These are phyloP conservation scores for Cyclophora punctaria DNA, from an alignment of 2,888 invertebrate genomes.

Conservation along the genomic window DNA sequence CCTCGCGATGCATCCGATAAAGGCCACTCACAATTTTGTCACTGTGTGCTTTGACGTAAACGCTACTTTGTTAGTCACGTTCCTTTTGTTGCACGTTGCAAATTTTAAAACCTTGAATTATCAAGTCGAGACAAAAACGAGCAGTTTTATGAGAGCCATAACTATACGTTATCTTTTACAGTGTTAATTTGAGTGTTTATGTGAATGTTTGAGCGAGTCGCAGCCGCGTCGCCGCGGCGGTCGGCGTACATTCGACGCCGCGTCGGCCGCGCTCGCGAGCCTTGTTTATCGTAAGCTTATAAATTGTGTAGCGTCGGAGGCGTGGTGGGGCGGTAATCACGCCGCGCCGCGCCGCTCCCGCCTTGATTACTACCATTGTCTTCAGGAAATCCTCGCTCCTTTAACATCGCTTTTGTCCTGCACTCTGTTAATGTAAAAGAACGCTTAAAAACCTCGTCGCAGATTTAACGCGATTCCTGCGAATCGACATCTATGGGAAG, in stretches of 20 bases:
- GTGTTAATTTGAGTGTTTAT: slow-evolving; percentile 9
- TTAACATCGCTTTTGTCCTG: slow-evolving; percentile 46
- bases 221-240: slow-evolving; percentile 1
- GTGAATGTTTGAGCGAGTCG: slow-evolving; percentile 4
- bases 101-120: slow-evolving; percentile 24
- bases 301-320: slow-evolving; percentile 34
- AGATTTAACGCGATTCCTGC: slow-evolving; percentile 17
- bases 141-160: slow-evolving; percentile 5
- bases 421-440: slow-evolving; percentile 35
- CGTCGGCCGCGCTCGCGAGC: slow-evolving; percentile 12
- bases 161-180: slow-evolving; percentile 2
- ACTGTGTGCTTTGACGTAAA: slow-evolving; percentile 17
- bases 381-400: slow-evolving; percentile 49
- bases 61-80: slow-evolving; percentile 19
- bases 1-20: slow-evolving; percentile 17
- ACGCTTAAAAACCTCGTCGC: slow-evolving; percentile 31
- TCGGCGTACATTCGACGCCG: slow-evolving; percentile 1
- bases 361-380: slow-evolving; percentile 61
- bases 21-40: slow-evolving; percentile 20
- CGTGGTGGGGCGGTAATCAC: slow-evolving; percentile 34
- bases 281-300: slow-evolving; percentile 46
- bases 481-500: slow-evolving; percentile 23
- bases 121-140: slow-evolving; percentile 2
- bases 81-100: slow-evolving; percentile 23
- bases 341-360: slow-evolving; percentile 28